A percentile compares a stretch with the other conserved stretches of the same genome.
Conservation (phyloP, 2,797 vertebrate species). For the Squalus acanthias region DNA sequence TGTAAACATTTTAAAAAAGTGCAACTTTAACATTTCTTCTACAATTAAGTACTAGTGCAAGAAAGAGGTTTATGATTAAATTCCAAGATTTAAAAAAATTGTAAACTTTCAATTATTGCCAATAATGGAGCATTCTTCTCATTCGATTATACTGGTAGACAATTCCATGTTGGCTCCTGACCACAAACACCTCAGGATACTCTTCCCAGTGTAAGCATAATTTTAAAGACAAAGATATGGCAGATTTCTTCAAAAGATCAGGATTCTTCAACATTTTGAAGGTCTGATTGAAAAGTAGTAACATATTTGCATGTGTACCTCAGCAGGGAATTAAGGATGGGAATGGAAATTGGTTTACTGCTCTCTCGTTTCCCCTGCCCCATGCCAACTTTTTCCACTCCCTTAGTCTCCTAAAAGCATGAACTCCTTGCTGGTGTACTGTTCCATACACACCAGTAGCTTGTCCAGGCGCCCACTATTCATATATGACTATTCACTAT, state of each 20-base stretch:
- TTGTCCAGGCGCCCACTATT: not conserved
- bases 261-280: not conserved
- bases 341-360: not conserved
- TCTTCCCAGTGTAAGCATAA: not conserved
- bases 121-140: not conserved
- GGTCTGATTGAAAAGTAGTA: slow-evolving; percentile 10
- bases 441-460: not conserved
- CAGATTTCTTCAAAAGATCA: slow-evolving; percentile 3
- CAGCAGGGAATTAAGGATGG: not conserved
- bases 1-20: slow-evolving; percentile 33
- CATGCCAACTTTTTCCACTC: too few relatives aligned
- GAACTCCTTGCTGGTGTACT: not conserved
- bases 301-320: not conserved
- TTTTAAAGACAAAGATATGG: not conserved
- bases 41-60: slow-evolving; percentile 16
- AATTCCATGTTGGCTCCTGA: slow-evolving; percentile 8
- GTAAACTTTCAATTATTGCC: slow-evolving; percentile 32
- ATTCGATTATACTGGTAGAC: slow-evolving; percentile 1
- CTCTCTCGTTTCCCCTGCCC: not conserved
- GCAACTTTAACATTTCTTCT: slow-evolving; percentile 8
- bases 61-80: slow-evolving; percentile 5
- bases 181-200: not conserved
- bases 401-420: not conserved
- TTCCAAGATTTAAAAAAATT: not conserved
- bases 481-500: not conserved